These are phyloP conservation scores for Balearica regulorum DNA, from an alignment of 2,797 vertebrate genomes.

Conservation along the genomic window DNA sequence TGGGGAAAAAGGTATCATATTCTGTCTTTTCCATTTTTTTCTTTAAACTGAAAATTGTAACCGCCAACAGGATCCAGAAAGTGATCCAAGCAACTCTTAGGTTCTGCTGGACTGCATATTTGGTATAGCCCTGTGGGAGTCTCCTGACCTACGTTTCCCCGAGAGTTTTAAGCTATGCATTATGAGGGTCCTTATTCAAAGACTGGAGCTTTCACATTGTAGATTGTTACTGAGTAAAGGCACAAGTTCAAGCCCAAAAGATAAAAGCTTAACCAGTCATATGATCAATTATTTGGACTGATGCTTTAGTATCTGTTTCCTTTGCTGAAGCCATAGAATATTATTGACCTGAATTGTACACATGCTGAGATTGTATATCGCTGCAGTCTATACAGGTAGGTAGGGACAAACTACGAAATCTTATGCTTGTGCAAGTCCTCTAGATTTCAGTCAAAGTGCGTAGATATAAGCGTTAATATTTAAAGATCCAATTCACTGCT, in stretches of 20 bases:
- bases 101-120: background rate
- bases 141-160: background rate
- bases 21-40: background rate
- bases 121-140: background rate
- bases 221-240: background rate
- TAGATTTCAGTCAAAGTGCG: background rate
- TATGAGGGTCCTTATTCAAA: background rate
- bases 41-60: background rate
- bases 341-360: background rate
- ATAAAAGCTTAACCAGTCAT: background rate
- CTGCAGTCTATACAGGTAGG: background rate
- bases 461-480: background rate
- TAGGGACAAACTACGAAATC: background rate
- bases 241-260: background rate
- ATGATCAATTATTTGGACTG: background rate
- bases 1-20: background rate
- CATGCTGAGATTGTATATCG: background rate
- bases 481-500: background rate
- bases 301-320: background rate
- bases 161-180: background rate
- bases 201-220: background rate
- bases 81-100: background rate
- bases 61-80: background rate
- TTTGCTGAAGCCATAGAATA: background rate
- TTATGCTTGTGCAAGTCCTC: background rate